These are phyloP conservation scores for Pterois miles DNA, from an alignment of 2,797 vertebrate genomes.

Conservation along the genomic window DNA sequence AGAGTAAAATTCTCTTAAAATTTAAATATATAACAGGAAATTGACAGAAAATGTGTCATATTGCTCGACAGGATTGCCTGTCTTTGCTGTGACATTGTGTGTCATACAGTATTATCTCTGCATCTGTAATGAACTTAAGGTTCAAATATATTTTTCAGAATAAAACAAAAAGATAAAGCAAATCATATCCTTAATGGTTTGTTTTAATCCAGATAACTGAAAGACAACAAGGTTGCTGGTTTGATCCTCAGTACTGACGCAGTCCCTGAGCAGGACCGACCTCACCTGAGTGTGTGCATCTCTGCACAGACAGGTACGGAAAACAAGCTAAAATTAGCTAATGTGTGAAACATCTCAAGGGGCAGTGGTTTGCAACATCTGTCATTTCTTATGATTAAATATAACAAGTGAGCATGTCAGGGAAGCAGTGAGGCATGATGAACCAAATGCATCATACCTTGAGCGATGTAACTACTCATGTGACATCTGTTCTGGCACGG, in stretches of 20 bases:
- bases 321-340: constrained; percentile 51
- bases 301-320: constrained; percentile 32
- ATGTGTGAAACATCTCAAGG: constrained; percentile 58
- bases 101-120: not conserved
- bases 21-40: not conserved
- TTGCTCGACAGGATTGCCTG: not conserved
- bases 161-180: constrained; percentile 29
- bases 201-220: not conserved
- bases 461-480: constrained; percentile 65
- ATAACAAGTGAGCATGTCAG: constrained; percentile 67
- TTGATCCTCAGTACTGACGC: not conserved
- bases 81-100: not conserved
- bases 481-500: constrained; percentile 65
- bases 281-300: constrained; percentile 9
- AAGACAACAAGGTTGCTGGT: not conserved
- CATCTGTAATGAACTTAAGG: not conserved
- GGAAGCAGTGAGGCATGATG: constrained; percentile 63
- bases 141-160: constrained; percentile 4
- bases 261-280: constrained; percentile 4
- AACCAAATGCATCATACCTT: constrained; percentile 72
- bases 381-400: constrained; percentile 63
- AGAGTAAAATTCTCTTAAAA: not conserved
- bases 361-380: constrained; percentile 64
- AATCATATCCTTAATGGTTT: constrained; percentile 6
- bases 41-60: not conserved